phyloP scores from a whole-genome alignment of 2,113 vertebrate genomes.

The Speoplatyrhinus poulsoni region DNA sequence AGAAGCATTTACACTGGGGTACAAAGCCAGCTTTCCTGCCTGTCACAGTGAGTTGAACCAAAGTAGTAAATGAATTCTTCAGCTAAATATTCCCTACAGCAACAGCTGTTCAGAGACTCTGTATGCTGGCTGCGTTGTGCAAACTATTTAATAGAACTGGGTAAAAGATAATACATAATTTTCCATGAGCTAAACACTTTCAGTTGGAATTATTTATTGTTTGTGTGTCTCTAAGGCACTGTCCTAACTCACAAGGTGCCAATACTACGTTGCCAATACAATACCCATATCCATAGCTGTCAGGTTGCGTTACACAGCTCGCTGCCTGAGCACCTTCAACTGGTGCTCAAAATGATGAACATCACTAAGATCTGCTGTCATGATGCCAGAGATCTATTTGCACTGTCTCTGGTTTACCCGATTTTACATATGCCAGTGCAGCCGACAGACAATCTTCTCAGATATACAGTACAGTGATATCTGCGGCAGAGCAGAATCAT shows the following conservation, averaged over 20 bases:
- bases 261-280: background rate
- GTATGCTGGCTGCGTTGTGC: slow-evolving; percentile 26
- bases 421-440: too few relatives aligned
- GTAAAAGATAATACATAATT: slow-evolving; percentile 35
- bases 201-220: background rate
- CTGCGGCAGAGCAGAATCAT: too few relatives aligned
- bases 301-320: slow-evolving; percentile 1
- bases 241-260: background rate
- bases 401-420: background rate
- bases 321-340: background rate
- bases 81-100: slow-evolving; percentile 40
- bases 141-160: slow-evolving; percentile 35
- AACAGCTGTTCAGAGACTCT: slow-evolving; percentile 32
- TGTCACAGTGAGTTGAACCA: slow-evolving; percentile 44
- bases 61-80: slow-evolving; percentile 51
- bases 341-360: background rate
- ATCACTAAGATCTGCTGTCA: background rate
- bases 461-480: too few relatives aligned
- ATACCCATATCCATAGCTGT: background rate
- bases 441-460: too few relatives aligned
- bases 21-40: slow-evolving; percentile 37
- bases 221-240: background rate
- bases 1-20: background rate
- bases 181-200: slow-evolving; percentile 30
- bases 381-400: background rate